These are phyloP conservation scores for Colostygia pectinataria DNA, from an alignment of 2,888 invertebrate genomes.

Conservation along the genomic window DNA sequence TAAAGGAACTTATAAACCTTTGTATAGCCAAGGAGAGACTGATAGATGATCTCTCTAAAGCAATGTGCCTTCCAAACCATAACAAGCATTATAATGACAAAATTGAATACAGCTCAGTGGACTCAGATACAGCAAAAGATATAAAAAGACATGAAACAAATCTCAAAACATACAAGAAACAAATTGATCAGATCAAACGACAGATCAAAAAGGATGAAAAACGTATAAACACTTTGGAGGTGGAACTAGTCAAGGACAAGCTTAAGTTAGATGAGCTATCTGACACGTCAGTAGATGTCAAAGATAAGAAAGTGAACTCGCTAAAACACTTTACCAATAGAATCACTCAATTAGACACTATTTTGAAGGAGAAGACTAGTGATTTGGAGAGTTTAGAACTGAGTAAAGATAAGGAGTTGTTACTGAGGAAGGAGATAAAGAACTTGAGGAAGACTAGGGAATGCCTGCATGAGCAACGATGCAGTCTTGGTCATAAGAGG, in stretches of 20 bases:
- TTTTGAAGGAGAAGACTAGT: constrained; percentile 87
- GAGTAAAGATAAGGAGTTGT: constrained; percentile 84
- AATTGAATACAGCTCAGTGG: constrained; percentile 79
- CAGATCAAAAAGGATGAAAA: constrained; percentile 89
- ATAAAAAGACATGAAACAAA: constrained; percentile 88
- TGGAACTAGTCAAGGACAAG: constrained; percentile 83
- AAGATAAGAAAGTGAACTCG: constrained; percentile 83
- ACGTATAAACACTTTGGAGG: constrained; percentile 86
- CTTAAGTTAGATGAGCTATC: constrained; percentile 77
- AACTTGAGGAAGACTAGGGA: constrained; percentile 91
- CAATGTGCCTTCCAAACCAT: constrained; percentile 59
- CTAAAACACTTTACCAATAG: constrained; percentile 85
- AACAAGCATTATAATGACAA: constrained; percentile 82
- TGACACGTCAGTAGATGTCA: constrained; percentile 77
- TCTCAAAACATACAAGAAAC: constrained; percentile 88
- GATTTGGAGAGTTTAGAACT: constrained; percentile 84
- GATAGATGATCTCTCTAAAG: constrained; percentile 85
- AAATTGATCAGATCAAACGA: constrained; percentile 88
- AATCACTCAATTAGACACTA: constrained; percentile 86
- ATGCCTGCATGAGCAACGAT: constrained; percentile 89
- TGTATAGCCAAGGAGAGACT: constrained; percentile 87
- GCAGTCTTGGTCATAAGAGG: constrained; percentile 88
- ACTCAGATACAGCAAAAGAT: constrained; percentile 84
- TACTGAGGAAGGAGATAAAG: constrained; percentile 89
- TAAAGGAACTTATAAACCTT: constrained; percentile 88